Conservation (phyloP, 2,888 invertebrate genomes). For the Sphecodes monilicornis region DNA sequence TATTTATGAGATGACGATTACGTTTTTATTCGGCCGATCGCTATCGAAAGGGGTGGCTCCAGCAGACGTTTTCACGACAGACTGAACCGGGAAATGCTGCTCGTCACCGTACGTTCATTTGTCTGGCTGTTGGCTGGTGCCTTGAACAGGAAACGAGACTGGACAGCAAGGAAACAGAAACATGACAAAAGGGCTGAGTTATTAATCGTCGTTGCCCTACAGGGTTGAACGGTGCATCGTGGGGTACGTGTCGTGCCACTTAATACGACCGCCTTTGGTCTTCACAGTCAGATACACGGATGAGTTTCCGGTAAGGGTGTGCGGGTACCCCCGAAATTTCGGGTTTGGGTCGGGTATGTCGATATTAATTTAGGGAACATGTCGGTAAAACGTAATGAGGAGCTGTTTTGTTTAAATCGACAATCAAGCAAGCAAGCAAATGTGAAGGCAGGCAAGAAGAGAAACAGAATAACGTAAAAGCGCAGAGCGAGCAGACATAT, state of each 20-base stretch:
- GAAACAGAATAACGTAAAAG: too few species aligned
- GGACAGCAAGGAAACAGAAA: slow-evolving; percentile 55
- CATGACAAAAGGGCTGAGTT: slow-evolving; percentile 57
- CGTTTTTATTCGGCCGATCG: slow-evolving; percentile 80
- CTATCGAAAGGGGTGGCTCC: slow-evolving; percentile 69
- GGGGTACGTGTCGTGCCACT: background rate
- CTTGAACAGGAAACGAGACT: slow-evolving; percentile 51
- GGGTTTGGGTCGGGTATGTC: too few species aligned
- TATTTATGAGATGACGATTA: slow-evolving; percentile 83
- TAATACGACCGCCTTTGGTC: background rate
- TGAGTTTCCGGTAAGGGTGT: background rate
- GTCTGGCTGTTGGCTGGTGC: slow-evolving; percentile 68
- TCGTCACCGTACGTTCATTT: slow-evolving; percentile 83
- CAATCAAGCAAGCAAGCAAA: too few species aligned
- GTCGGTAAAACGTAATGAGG: too few species aligned
- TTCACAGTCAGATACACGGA: background rate
- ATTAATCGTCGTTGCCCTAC: slow-evolving; percentile 62
- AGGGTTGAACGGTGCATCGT: slow-evolving; percentile 4
- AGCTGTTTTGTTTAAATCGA: too few species aligned
- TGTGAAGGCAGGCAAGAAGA: too few species aligned
- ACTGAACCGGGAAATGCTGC: slow-evolving; percentile 81
- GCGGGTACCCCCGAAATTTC: background rate
- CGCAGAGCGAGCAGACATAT: too few species aligned
- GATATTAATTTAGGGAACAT: too few species aligned
- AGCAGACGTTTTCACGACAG: slow-evolving; percentile 79